phyloP scores from a whole-genome alignment of 2,113 vertebrate genomes.

The Toxotes jaculatrix region DNA sequence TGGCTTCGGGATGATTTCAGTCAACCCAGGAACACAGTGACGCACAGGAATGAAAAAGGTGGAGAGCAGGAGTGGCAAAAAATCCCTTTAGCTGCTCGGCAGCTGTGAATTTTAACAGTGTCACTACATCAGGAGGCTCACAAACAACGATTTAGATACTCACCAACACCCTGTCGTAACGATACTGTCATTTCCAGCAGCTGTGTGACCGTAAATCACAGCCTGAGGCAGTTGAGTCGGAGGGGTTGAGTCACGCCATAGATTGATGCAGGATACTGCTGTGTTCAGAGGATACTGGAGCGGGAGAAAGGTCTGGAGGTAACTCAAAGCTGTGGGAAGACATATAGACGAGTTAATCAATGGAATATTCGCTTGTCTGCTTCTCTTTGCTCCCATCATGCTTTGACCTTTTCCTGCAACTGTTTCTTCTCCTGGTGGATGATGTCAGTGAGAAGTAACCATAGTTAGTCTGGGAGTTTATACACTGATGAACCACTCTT shows the following conservation, averaged over 20 bases:
- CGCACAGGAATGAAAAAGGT: neutral
- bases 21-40: neutral
- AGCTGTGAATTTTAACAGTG: slow-evolving; percentile 12
- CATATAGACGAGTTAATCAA: slow-evolving; percentile 38
- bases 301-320: neutral
- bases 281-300: neutral
- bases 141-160: slow-evolving; percentile 1
- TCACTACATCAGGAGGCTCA: neutral
- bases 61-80: neutral
- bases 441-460: slow-evolving; percentile 13
- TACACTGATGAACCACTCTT: slow-evolving; percentile 4
- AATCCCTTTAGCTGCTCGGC: neutral
- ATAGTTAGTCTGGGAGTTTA: neutral
- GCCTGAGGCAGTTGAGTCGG: neutral
- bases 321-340: slow-evolving; percentile 26
- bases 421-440: slow-evolving; percentile 9
- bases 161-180: neutral
- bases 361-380: slow-evolving; percentile 22
- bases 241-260: slow-evolving; percentile 36
- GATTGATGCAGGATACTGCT: neutral
- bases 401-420: slow-evolving; percentile 53
- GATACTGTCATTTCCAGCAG: slow-evolving; percentile 2
- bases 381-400: slow-evolving; percentile 22
- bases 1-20: neutral
- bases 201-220: slow-evolving; percentile 21